Evolutionary conservation across 2,113 vertebrate genomes (phyloP).

Genomic region (Melanerpes formicivorus): DNA sequence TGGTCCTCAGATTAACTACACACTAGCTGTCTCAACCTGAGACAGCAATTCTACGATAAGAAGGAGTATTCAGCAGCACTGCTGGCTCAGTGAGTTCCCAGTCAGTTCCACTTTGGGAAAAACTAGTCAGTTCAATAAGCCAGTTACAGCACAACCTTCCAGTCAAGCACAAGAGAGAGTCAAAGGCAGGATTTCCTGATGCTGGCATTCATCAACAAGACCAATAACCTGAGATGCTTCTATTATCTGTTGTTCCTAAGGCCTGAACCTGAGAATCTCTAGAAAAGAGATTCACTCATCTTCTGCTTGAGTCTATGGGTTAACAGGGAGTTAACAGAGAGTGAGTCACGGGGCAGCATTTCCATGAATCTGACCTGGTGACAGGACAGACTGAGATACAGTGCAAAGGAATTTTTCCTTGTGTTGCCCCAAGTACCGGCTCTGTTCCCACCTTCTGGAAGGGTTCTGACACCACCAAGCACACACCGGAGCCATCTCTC

Average conservation of each 20-base stretch:
- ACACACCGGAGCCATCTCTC: neutral
- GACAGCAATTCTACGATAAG: neutral
- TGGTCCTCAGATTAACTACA: neutral
- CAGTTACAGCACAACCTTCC: neutral
- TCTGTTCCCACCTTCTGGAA: neutral
- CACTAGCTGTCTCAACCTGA: neutral
- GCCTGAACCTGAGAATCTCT: neutral
- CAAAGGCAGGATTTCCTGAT: neutral
- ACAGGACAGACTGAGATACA: neutral
- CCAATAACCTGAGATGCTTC: neutral
- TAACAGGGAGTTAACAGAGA: neutral
- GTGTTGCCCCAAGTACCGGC: accelerated
- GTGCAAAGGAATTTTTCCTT: neutral
- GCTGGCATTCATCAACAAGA: neutral
- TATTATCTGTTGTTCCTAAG: neutral
- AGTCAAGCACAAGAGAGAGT: neutral
- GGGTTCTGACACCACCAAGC: neutral
- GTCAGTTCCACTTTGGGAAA: neutral
- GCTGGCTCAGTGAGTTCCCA: neutral
- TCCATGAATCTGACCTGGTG: neutral
- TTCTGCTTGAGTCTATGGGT: neutral
- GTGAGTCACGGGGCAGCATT: neutral
- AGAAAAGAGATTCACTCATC: neutral
- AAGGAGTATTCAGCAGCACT: neutral
- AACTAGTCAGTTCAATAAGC: neutral